Percentiles rank a stretch among this genome's conserved stretches.
phyloP scores from a whole-genome alignment of 2,113 vertebrate species.

The Fukomys damarensis region DNA sequence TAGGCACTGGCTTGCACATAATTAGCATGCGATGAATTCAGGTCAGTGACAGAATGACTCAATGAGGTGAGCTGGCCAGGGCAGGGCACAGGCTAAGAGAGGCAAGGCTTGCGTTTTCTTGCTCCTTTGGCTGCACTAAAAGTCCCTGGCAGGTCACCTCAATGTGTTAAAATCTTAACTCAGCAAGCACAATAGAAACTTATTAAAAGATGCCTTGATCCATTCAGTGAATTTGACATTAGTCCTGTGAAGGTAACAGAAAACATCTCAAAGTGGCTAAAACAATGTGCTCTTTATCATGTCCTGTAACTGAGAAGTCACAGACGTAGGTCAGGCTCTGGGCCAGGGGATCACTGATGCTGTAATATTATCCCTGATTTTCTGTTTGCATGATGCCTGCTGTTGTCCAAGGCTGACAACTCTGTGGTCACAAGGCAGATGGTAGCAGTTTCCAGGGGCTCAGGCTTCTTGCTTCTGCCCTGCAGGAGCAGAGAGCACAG shows the following conservation, averaged over 20 bases:
- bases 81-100: not conserved
- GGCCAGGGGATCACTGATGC: not conserved
- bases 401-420: not conserved
- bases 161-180: slow-evolving; percentile 19
- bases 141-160: not conserved
- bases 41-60: not conserved
- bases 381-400: not conserved
- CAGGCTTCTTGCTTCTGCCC: not conserved
- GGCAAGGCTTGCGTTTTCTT: not conserved
- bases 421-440: not conserved
- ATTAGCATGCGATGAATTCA: not conserved
- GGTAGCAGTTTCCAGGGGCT: not conserved
- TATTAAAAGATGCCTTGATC: slow-evolving; percentile 16
- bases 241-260: slow-evolving; percentile 29
- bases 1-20: not conserved
- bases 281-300: slow-evolving; percentile 44
- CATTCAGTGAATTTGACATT: slow-evolving; percentile 40
- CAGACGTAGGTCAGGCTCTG: not conserved
- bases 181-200: not conserved
- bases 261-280: not conserved
- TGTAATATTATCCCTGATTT: not conserved
- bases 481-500: not conserved
- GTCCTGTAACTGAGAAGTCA: slow-evolving; percentile 35
- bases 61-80: not conserved
- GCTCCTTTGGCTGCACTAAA: not conserved